These are phyloP conservation scores for Apolygus lucorum DNA, from an alignment of 1,140 invertebrate species.

Conservation along the genomic window DNA sequence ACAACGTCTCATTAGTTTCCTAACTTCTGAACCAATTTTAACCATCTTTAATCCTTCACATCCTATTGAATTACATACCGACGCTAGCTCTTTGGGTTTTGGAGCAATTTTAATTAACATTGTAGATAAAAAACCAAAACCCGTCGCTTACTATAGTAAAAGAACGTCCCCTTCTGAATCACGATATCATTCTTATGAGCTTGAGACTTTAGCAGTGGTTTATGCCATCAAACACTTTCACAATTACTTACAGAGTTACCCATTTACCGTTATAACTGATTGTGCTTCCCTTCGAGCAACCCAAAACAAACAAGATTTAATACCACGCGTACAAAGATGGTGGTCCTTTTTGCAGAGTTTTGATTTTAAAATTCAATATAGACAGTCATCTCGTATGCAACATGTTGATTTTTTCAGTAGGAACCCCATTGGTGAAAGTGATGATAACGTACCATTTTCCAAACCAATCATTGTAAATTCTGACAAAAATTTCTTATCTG, in stretches of 20 bases:
- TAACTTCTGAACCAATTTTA: too few relatives aligned
- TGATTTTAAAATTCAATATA: not conserved
- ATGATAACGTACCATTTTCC: too few relatives aligned
- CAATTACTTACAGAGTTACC: not conserved
- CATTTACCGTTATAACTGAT: not conserved
- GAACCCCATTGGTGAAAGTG: not conserved
- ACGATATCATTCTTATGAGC: not conserved
- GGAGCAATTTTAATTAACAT: constrained; percentile 32
- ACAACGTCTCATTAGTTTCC: constrained; percentile 27
- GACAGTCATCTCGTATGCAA: not conserved
- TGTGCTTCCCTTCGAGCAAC: too few relatives aligned
- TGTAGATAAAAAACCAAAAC: too few relatives aligned
- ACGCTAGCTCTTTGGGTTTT: constrained; percentile 39
- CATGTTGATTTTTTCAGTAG: constrained; percentile 2
- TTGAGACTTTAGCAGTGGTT: constrained; percentile 1
- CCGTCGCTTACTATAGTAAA: constrained; percentile 29
- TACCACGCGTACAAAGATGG: not conserved
- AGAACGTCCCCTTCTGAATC: not conserved
- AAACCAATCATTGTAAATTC: too few relatives aligned
- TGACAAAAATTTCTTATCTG: too few relatives aligned
- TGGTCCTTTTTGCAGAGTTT: not conserved
- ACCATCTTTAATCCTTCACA: too few relatives aligned
- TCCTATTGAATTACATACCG: too few relatives aligned
- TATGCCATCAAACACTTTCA: constrained; percentile 1
- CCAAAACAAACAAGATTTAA: not conserved